These are phyloP conservation scores for Steatocranus sp. DNA, from an alignment of 2,797 vertebrate species.

Conservation along the genomic window DNA sequence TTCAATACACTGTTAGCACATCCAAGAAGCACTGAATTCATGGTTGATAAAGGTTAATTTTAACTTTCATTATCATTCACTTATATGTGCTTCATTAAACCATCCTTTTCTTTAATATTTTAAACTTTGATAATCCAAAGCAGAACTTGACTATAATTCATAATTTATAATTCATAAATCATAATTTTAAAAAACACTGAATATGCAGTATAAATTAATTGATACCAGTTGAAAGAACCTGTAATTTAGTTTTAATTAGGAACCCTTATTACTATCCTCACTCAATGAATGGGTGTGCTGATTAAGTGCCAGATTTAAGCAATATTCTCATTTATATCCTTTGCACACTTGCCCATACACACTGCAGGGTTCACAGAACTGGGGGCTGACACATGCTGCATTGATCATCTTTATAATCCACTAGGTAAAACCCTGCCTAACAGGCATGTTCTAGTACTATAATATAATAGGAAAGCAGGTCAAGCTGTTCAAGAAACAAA, in stretches of 20 bases:
- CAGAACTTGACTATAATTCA: neutral
- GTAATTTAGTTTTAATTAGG: neutral
- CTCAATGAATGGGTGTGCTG: neutral
- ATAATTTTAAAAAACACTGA: neutral
- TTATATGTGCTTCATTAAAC: constrained; percentile 3
- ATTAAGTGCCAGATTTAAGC: neutral
- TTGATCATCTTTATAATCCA: neutral
- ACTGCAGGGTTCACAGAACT: neutral
- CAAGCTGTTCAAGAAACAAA: neutral
- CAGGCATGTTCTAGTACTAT: neutral
- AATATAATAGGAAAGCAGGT: neutral
- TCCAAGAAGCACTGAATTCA: neutral
- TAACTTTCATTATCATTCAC: neutral
- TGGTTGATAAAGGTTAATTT: neutral
- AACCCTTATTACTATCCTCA: neutral
- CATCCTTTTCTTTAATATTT: neutral
- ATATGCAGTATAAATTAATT: neutral
- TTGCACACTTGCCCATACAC: neutral
- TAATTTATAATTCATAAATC: neutral
- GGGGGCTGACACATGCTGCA: neutral
- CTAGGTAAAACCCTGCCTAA: neutral
- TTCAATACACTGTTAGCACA: neutral
- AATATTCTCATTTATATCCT: neutral
- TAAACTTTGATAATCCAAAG: neutral
- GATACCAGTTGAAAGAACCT: neutral